phyloP scores from a whole-genome alignment of 2,797 vertebrate genomes.

The Hippocampus kuda region DNA sequence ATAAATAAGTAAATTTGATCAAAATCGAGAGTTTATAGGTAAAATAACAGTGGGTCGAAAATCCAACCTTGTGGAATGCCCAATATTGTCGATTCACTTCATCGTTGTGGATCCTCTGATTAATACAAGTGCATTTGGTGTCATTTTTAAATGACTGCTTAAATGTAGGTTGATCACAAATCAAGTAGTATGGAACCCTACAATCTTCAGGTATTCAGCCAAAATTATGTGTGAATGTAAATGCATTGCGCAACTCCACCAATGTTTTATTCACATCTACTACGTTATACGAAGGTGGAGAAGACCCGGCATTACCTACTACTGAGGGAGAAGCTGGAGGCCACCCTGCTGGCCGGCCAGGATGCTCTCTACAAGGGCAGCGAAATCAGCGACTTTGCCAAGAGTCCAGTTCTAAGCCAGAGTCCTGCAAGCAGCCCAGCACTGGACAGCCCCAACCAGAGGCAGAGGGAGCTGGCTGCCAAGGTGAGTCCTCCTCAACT shows the following conservation, averaged over 20 bases:
- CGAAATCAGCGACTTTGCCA: conserved; percentile 74
- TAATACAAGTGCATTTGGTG: background rate
- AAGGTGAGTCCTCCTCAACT: conserved; percentile 69
- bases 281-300: conserved; percentile 74
- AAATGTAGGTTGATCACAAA: background rate
- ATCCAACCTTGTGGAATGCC: too few species aligned
- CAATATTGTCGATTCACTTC: too few species aligned
- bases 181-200: background rate
- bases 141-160: background rate
- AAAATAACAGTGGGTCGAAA: too few species aligned
- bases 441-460: conserved; percentile 77
- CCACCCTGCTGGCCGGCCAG: conserved; percentile 75
- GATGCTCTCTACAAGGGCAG: conserved; percentile 75
- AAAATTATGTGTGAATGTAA: background rate
- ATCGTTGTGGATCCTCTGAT: too few species aligned
- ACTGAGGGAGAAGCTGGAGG: conserved; percentile 91
- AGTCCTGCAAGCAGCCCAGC: conserved; percentile 62
- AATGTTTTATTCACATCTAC: background rate
- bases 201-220: background rate
- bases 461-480: conserved; percentile 93
- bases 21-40: too few species aligned
- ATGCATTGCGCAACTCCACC: too few species aligned
- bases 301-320: conserved; percentile 95
- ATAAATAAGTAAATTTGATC: too few species aligned
- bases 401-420: conserved; percentile 65